Evolutionary conservation across 2,797 vertebrate species (phyloP).

Genomic region (Coreius guichenoti): DNA sequence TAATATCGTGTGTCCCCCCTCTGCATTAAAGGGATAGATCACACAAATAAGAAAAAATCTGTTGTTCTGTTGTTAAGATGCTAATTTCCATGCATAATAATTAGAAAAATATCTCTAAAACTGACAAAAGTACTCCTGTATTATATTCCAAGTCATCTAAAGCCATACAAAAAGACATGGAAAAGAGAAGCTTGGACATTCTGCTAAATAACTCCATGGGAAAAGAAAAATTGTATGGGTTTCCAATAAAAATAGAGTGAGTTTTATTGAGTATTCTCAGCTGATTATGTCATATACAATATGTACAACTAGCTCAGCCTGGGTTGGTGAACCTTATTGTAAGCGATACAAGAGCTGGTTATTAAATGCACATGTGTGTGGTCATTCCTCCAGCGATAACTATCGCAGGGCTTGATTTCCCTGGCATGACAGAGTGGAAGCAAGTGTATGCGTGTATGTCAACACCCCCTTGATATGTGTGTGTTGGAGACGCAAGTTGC

Average conservation of each 20-base stretch:
- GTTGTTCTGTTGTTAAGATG: not conserved
- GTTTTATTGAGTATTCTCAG: not conserved
- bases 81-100: not conserved
- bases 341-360: conserved; percentile 23
- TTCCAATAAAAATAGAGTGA: not conserved
- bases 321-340: conserved; percentile 9
- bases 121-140: not conserved
- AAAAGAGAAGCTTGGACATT: not conserved
- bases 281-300: conserved; percentile 4
- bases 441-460: conserved; percentile 16
- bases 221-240: not conserved
- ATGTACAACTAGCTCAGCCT: conserved; percentile 7
- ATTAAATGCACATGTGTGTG: conserved; percentile 18
- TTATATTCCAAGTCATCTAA: not conserved
- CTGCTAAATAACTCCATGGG: not conserved
- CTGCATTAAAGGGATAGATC: not conserved
- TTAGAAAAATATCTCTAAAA: not conserved
- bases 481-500: conserved; percentile 66
- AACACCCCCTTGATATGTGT: conserved; percentile 36
- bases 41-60: not conserved
- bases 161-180: not conserved
- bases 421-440: conserved; percentile 27
- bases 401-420: conserved; percentile 24
- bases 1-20: not conserved
- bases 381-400: conserved; percentile 20